phyloP scores from a whole-genome alignment of 2,888 invertebrate genomes.

The Polyploca ridens region DNA sequence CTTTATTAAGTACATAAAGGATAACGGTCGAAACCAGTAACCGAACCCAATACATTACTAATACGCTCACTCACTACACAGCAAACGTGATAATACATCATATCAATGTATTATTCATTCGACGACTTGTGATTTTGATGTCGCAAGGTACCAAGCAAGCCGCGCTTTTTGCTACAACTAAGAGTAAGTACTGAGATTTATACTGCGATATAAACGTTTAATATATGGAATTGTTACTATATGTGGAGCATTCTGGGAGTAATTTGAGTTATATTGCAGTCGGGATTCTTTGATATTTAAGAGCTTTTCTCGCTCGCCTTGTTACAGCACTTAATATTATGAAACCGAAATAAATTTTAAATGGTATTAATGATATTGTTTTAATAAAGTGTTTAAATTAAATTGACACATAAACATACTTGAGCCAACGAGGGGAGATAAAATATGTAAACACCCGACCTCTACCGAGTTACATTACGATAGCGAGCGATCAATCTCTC shows the following conservation, averaged over 20 bases:
- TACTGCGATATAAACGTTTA: conserved; percentile 57
- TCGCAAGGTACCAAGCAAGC: conserved; percentile 53
- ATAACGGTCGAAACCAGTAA: conserved; percentile 24
- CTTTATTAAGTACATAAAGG: conserved; percentile 4
- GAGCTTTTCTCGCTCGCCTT: background rate
- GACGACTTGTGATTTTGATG: conserved; percentile 71
- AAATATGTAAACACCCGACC: too few relatives aligned
- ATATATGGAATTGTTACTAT: conserved; percentile 37
- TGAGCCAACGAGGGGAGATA: too few relatives aligned
- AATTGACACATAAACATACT: too few relatives aligned
- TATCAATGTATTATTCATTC: conserved; percentile 75
- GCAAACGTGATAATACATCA: conserved; percentile 68
- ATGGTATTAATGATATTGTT: too few relatives aligned
- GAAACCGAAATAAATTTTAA: too few relatives aligned
- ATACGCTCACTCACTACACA: conserved; percentile 42
- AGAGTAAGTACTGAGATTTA: conserved; percentile 46
- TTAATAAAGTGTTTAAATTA: too few relatives aligned
- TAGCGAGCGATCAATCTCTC: too few relatives aligned
- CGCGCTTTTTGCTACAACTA: conserved; percentile 57
- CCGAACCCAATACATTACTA: conserved; percentile 44
- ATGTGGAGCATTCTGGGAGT: conserved; percentile 23
- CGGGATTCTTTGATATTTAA: conserved; percentile 26
- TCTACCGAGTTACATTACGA: too few relatives aligned
- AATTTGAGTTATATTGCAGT: conserved; percentile 24
- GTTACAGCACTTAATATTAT: background rate